Percentiles rank a stretch among this genome's conserved stretches.
Evolutionary conservation across 1,140 invertebrate species (phyloP).

Genomic region (Littorina saxatilis): DNA sequence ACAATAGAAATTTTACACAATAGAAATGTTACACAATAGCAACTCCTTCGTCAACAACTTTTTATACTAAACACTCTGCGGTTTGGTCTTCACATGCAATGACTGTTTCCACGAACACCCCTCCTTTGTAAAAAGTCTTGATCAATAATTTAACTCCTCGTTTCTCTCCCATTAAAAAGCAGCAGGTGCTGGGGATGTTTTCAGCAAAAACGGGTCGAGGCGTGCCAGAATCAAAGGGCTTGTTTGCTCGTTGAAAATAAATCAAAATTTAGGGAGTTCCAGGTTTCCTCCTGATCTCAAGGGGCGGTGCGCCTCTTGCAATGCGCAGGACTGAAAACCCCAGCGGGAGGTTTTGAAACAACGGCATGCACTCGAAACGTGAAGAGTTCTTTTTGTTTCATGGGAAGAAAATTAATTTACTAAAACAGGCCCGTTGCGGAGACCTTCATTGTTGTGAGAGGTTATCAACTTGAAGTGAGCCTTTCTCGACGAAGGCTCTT

Average conservation of each 20-base stretch:
- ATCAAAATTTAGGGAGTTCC: conserved; percentile 15
- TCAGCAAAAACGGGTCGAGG: not conserved
- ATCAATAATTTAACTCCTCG: too few species aligned
- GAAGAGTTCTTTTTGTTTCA: not conserved
- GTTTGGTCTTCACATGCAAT: too few species aligned
- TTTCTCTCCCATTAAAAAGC: too few species aligned
- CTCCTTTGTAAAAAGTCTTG: too few species aligned
- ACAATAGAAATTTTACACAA: too few species aligned
- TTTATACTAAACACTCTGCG: too few species aligned
- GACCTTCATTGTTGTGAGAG: not conserved
- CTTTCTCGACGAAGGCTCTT: too few species aligned
- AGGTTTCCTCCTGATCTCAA: too few species aligned
- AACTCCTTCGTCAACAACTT: too few species aligned
- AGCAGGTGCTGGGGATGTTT: conserved; percentile 10
- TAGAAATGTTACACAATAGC: too few species aligned
- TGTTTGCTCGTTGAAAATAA: conserved; percentile 24
- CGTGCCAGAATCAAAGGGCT: not conserved
- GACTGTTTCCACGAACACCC: too few species aligned
- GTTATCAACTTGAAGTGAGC: not conserved
- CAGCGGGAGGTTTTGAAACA: not conserved
- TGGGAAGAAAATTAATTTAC: conserved; percentile 18
- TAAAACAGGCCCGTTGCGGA: not conserved
- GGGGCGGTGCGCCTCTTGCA: too few species aligned
- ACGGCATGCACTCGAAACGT: not conserved
- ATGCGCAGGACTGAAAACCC: not conserved